phyloP scores from a whole-genome alignment of 2,797 vertebrate species.

The Lacerta agilis region DNA sequence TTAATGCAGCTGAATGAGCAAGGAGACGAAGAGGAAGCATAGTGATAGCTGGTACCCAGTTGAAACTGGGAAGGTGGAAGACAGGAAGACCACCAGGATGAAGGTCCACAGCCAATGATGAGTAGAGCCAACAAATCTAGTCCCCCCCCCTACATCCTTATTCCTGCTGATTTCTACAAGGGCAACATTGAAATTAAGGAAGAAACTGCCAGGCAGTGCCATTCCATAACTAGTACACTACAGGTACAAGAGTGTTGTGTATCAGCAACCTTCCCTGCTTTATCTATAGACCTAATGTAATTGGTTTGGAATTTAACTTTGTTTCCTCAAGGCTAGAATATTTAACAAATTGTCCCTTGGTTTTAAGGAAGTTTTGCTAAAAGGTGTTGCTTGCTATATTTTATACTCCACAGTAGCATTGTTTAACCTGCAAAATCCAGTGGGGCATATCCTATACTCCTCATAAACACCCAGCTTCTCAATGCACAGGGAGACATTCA shows the following conservation, averaged over 20 bases:
- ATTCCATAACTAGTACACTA: no score
- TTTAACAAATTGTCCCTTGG: neutral
- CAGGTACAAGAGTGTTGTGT: no score
- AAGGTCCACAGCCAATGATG: no score
- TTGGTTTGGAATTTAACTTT: neutral
- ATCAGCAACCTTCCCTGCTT: neutral
- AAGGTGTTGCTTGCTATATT: conserved; percentile 6
- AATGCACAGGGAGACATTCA: conserved; percentile 2
- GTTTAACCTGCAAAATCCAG: conserved; percentile 40
- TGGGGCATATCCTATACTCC: neutral
- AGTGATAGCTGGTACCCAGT: no score
- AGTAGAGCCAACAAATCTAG: no score
- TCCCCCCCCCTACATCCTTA: no score
- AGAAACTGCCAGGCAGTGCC: no score
- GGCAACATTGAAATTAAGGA: no score
- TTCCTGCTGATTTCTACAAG: no score
- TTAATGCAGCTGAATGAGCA: neutral
- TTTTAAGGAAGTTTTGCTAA: neutral
- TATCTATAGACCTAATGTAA: neutral
- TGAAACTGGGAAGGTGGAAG: no score
- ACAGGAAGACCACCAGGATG: no score
- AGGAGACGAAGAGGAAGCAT: neutral
- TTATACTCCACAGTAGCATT: conserved; percentile 30
- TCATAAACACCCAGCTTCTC: conserved; percentile 9
- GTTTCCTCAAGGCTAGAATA: neutral